Base-by-base conservation (phyloP, 2,888 invertebrate genomes). In the Brachypalpus laphriformis region DNA sequence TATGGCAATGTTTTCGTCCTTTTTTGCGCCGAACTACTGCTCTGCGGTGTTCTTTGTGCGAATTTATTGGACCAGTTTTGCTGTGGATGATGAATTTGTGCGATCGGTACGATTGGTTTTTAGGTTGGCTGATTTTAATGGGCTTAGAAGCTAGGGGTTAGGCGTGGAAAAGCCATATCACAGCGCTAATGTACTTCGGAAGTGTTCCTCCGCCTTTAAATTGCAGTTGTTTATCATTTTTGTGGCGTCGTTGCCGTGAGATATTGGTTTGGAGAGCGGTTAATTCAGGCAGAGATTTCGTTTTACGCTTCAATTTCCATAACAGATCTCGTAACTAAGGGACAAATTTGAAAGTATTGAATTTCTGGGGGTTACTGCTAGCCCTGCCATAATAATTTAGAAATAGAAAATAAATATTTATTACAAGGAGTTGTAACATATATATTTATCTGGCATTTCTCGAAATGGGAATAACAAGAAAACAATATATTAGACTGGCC, bases 181-280 rank as follows among this genome's bases (percentile, higher is more conserved):
- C 22, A 20, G 18, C 31, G 31, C 45, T 57, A 47, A 47, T 70
- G 31, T 22, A 11, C 45, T 14, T 57, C 40, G 14, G 54, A 54
- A 68, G 40, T 68, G 49, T 54, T 25, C 22, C 14, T 22, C 14
- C n/a, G 65, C 37, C 25, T 9, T 47, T 22, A 51, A 51, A 54
- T 54, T 54, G 66, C 54, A 18, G 66, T 28, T 54, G 42, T 68
- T 54, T 68, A 68, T 68, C 42, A 68, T 42, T 68, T 68, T 42
- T 56, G n/a, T 31, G 49, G 18, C 42, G 20, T 56, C 42, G 18
- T 25, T n/a, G n/a, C 11, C 18, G 5, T n/a, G 42, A 28, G 42
- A 56, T 31, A 20, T 8, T 20, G 37, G 37, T 37, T n/a, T n/a
- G n/a, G n/a, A n/a, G n/a, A n/a, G n/a, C 8, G 37, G 11, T 56